Evolutionary conservation across 2,888 invertebrate genomes (phyloP), one percentile per base, ranked within the genome.

Genomic region (Melanargia galathea): DNA sequence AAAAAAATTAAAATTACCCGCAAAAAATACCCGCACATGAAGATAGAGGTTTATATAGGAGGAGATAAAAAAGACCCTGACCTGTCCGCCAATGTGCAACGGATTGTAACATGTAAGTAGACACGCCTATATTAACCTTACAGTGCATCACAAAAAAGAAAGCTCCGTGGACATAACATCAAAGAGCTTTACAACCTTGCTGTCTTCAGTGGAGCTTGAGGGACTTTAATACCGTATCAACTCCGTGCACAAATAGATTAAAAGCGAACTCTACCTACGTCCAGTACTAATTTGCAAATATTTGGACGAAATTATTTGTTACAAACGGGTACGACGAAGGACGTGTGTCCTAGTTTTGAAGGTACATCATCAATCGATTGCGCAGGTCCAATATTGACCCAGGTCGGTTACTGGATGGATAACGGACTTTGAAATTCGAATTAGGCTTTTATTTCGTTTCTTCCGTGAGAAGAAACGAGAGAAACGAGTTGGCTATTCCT

Each of bases 111-210:
- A n/a, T n/a, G n/a, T 54, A 24, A 54, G 54, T n/a, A n/a, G 40
- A n/a, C 22, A n/a, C 54, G 54, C 38, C 38, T 40, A 40, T 54
- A 40, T 43, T 43, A 16, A 43, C 26, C 30, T 24, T 43, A 45
- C 43, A 16, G 26, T 56, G 26, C 11, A 18, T 26, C 16, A 24
- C 38, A 40, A 56, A 40, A 55, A 30, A 26, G 43, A n/a, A n/a
- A 26, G 43, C 30, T 26, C 18, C 43, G 56, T 43, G 43, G 43
- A 45, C 43, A 18, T 56, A n/a, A n/a, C n/a, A 26, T 56, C 56
- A 56, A 56, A 56, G 56, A 26, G 56, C 26, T 56, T 56, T 43
- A 40, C 56, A 56, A 30, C 43, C n/a, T 43, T 18, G 56, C 30
- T 43, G 56, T 18, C 43, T 56, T 56, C 56, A 18, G 16, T 56